Conservation (phyloP, 1,140 invertebrate species). For the Bathynomus jamesi region DNA sequence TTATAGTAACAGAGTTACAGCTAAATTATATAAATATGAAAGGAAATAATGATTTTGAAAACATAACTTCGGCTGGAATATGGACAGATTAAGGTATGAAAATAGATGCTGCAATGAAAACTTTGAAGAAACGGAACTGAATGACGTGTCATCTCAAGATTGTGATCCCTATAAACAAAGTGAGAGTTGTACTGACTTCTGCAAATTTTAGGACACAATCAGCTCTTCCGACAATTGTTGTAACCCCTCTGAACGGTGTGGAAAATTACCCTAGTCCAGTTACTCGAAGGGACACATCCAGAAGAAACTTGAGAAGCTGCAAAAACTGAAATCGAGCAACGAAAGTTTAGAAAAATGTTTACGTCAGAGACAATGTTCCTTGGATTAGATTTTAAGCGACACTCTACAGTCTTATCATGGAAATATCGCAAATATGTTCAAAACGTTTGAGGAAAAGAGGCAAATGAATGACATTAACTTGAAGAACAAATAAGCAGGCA, state of each 20-base stretch:
- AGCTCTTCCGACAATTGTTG: background rate
- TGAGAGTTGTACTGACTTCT: background rate
- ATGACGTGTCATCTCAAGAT: too few relatives aligned
- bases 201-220: background rate
- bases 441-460: background rate
- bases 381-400: background rate
- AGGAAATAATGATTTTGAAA: too few relatives aligned
- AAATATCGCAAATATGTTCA: background rate
- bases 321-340: background rate
- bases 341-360: background rate
- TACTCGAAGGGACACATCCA: background rate
- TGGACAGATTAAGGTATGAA: too few relatives aligned
- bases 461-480: background rate
- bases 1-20: too few relatives aligned
- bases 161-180: too few relatives aligned
- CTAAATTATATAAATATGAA: too few relatives aligned
- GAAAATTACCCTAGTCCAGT: background rate
- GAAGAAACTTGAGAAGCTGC: background rate
- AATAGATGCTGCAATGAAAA: too few relatives aligned
- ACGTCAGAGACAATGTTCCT: background rate
- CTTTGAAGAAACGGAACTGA: too few relatives aligned
- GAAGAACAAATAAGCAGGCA: background rate
- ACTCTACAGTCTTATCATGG: background rate
- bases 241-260: background rate
- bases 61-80: too few relatives aligned